Evolutionary conservation across 1,140 invertebrate species (phyloP).

Genomic region (Metopolophium dirhodum): DNA sequence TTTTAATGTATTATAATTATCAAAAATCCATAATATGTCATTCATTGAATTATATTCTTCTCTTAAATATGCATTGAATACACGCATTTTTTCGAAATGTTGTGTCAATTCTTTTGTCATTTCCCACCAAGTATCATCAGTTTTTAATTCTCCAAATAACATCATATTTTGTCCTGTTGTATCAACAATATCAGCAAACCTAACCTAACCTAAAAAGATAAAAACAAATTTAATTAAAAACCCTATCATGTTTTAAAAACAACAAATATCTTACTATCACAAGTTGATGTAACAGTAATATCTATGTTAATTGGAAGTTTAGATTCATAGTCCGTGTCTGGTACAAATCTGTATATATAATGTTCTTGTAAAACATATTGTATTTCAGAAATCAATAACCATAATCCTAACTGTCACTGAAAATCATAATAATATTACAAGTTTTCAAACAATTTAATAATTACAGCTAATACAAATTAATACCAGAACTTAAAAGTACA

Average conservation of each 20-base stretch:
- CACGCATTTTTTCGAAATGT: constrained; percentile 80
- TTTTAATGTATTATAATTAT: constrained; percentile 63
- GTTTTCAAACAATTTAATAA: background rate
- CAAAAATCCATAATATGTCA: constrained; percentile 78
- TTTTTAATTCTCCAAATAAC: constrained; percentile 79
- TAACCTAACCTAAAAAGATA: constrained; percentile 73
- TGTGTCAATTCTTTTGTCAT: constrained; percentile 75
- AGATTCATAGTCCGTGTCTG: constrained; percentile 86
- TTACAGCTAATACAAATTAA: no score
- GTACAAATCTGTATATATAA: constrained; percentile 85
- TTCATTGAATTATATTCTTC: constrained; percentile 94
- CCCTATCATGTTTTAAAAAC: background rate
- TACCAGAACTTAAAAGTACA: no score
- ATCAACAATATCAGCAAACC: constrained; percentile 94
- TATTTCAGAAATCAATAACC: constrained; percentile 83
- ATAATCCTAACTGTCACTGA: constrained; percentile 81
- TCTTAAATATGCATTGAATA: constrained; percentile 85
- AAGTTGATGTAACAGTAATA: constrained; percentile 93
- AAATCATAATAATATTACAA: constrained; percentile 58
- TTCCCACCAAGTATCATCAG: constrained; percentile 92
- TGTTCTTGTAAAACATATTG: constrained; percentile 83
- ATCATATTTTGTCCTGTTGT: constrained; percentile 88
- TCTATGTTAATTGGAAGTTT: constrained; percentile 93
- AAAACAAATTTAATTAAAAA: background rate
- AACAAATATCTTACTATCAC: constrained; percentile 69